phyloP scores from a whole-genome alignment of 2,113 vertebrate species.

The Rallus limicola region DNA sequence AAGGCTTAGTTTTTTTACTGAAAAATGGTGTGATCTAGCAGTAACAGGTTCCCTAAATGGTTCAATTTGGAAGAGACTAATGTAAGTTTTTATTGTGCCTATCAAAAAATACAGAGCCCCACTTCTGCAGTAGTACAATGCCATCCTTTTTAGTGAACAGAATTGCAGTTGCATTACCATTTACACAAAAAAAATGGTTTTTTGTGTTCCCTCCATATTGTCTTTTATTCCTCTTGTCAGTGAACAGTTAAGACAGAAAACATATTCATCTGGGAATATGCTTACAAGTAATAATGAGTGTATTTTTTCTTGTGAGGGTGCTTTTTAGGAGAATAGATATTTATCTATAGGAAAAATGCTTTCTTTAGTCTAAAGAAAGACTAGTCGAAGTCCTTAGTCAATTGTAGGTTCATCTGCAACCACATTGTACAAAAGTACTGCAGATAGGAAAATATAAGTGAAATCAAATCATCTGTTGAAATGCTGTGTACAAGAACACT shows the following conservation, averaged over 20 bases:
- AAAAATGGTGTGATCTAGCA: conserved; percentile 55
- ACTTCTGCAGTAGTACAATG: conserved; percentile 25
- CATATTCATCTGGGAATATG: background rate
- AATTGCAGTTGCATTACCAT: conserved; percentile 30
- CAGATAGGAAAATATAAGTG: background rate
- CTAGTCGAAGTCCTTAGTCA: background rate
- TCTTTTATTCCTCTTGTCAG: background rate
- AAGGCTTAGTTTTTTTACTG: conserved; percentile 51
- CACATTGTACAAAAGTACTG: background rate
- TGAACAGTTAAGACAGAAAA: conserved; percentile 31
- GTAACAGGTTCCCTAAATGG: conserved; percentile 53
- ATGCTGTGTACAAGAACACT: background rate
- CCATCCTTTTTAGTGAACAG: conserved; percentile 5
- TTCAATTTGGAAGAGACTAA: conserved; percentile 68
- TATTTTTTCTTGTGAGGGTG: background rate
- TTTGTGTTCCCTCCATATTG: conserved; percentile 12
- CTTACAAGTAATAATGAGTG: background rate
- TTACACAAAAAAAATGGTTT: conserved; percentile 40
- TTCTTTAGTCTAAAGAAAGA: background rate
- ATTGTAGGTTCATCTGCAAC: background rate
- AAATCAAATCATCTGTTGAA: background rate
- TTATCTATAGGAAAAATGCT: background rate
- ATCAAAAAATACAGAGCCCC: conserved; percentile 39
- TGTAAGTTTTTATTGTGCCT: conserved; percentile 67
- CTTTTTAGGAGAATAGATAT: background rate